These are phyloP conservation scores for Calephelis perditalis DNA, from an alignment of 2,888 invertebrate genomes.

Conservation along the genomic window DNA sequence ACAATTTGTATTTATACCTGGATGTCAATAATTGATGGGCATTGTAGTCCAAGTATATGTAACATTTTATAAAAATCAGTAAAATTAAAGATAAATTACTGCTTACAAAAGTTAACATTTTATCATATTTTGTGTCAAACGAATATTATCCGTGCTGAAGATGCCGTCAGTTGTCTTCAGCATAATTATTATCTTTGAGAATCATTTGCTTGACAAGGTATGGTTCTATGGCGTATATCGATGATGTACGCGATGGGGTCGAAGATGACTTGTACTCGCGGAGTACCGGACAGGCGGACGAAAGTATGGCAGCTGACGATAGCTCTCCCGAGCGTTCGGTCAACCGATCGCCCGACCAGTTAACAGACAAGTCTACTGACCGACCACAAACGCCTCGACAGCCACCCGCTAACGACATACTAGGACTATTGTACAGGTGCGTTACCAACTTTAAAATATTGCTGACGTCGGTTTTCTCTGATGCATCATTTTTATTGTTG, in stretches of 20 bases:
- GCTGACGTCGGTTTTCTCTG: no score
- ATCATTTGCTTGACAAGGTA: constrained; percentile 43
- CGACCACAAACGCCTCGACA: constrained; percentile 29
- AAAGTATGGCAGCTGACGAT: constrained; percentile 27
- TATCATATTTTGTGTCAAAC: neutral
- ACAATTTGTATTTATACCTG: no score
- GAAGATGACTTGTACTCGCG: constrained; percentile 64
- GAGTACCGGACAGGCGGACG: constrained; percentile 48
- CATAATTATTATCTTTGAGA: neutral
- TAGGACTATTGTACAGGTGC: constrained; percentile 57
- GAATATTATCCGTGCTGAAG: neutral
- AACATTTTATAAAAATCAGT: no score
- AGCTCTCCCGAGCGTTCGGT: constrained; percentile 20
- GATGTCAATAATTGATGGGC: no score
- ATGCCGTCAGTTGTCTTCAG: neutral
- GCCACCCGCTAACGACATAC: constrained; percentile 44
- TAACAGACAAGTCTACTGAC: constrained; percentile 21
- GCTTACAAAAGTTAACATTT: no score
- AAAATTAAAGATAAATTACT: no score
- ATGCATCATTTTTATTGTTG: no score
- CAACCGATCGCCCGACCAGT: constrained; percentile 28
- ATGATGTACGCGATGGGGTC: constrained; percentile 61
- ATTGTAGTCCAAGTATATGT: no score
- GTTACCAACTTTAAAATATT: neutral
- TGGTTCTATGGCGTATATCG: constrained; percentile 72